Base-by-base conservation (phyloP, 2,797 vertebrate genomes). In the Lutra lutra region DNA sequence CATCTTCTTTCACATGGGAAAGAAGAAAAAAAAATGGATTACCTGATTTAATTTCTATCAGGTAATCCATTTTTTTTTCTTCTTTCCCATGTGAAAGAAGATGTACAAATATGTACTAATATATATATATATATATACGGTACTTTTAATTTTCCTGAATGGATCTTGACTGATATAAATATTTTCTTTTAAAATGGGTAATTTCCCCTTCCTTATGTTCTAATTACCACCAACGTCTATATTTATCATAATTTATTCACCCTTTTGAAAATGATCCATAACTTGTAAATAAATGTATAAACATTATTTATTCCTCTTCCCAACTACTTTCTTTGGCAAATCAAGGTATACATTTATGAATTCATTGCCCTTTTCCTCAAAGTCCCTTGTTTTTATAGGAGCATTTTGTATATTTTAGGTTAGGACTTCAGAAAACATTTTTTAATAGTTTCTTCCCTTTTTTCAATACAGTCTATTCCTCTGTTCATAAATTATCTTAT, bases 281-380 rank as follows among this genome's bases (percentile, higher is more conserved):
- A 66, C 77, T 48, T 83, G 29, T 86, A 98, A 91, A 86, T 38
- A 78, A 17, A 20, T 78, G 2, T 87, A 68, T 78, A 88, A 84
- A 78, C 2, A 54, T 62, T 38, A 62, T 70, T 72, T 32, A 40
- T 2, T 40, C 6, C 21, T 62, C 18, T 58, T 92, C 10, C 8
- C 12, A 38, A n/a, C 35, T 79, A 5, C 54, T 84, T 78, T 27
- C 21, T 51, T 89, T 72, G 54, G 14, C 43, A 79, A 79, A 38
- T 18, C 25, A 72, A 23, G 4, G 32, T 17, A 64, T 25, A 38
- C 5, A 46, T n/a, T 77, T 70, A 72, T 32, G 7, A 23, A 66
- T 32, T 86, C 20, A 58, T n/a, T 87, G 40, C 5, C 15, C 3
- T 84, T 88, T 75, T 11, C n/a, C 1, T 48, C 40, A 68, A 18